Conservation (phyloP, 2,888 invertebrate genomes). For the Rhamnusium bicolor region DNA sequence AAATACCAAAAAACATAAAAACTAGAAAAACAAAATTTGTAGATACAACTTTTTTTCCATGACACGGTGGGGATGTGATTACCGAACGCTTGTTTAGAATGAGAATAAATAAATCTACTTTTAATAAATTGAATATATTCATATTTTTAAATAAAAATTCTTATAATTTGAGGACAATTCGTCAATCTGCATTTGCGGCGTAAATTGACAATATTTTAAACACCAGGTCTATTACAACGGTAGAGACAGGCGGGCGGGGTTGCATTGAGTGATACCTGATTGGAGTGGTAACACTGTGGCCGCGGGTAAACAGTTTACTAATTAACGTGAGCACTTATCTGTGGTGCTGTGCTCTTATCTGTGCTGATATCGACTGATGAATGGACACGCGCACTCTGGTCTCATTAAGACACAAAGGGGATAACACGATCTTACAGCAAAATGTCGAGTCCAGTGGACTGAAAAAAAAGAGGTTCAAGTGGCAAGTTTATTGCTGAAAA, state of each 20-base stretch:
- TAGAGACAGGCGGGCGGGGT: background rate
- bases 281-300: slow-evolving; percentile 42
- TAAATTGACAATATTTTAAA: background rate
- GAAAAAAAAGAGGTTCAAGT: background rate
- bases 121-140: too few species aligned
- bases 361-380: slow-evolving; percentile 65
- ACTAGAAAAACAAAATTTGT: too few species aligned
- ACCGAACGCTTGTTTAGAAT: too few species aligned
- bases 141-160: too few species aligned
- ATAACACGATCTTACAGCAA: slow-evolving; percentile 64
- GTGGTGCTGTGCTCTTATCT: slow-evolving; percentile 58
- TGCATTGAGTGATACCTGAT: slow-evolving; percentile 30
- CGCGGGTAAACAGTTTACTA: slow-evolving; percentile 53
- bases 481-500: background rate
- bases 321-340: slow-evolving; percentile 61
- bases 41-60: too few species aligned
- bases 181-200: too few species aligned
- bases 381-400: slow-evolving; percentile 68
- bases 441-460: background rate
- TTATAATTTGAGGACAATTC: too few species aligned
- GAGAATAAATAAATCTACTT: too few species aligned
- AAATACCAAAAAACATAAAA: too few species aligned
- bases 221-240: background rate
- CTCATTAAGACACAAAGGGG: slow-evolving; percentile 70
- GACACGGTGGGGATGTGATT: too few species aligned